Evolutionary conservation across 2,797 vertebrate genomes (phyloP).

Genomic region (Oryzias sinensis): DNA sequence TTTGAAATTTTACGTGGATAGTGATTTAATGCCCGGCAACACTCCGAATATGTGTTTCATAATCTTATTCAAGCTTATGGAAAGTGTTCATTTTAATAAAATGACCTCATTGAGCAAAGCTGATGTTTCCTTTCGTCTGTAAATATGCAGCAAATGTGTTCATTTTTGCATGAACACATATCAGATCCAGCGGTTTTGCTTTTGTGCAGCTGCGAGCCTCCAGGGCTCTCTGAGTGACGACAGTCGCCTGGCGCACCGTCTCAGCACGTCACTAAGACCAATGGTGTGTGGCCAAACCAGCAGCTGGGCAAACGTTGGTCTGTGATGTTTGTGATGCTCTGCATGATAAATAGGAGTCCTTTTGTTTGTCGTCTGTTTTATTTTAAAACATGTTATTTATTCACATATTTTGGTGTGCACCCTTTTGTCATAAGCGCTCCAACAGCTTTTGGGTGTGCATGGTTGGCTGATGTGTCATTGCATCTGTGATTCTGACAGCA

Average conservation of each 20-base stretch:
- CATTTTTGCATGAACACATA: slow-evolving; percentile 7
- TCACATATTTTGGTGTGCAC: slow-evolving; percentile 4
- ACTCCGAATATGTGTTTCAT: neutral
- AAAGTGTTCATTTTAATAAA: too few relatives aligned
- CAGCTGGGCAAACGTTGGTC: slow-evolving; percentile 30
- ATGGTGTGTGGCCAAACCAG: slow-evolving; percentile 30
- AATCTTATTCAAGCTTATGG: too few relatives aligned
- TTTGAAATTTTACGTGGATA: neutral
- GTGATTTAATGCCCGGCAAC: neutral
- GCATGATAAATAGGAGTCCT: slow-evolving; percentile 1
- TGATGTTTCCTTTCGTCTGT: neutral
- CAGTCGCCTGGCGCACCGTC: slow-evolving; percentile 48
- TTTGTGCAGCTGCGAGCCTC: slow-evolving; percentile 33
- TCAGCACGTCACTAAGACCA: slow-evolving; percentile 38
- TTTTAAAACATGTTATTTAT: too few relatives aligned
- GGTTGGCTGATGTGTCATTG: slow-evolving; percentile 21
- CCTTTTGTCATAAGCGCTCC: slow-evolving; percentile 1
- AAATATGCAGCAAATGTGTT: neutral
- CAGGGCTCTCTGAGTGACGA: slow-evolving; percentile 52
- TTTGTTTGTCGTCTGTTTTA: neutral
- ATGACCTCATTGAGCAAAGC: too few relatives aligned
- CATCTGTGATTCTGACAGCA: slow-evolving; percentile 48
- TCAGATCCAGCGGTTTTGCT: slow-evolving; percentile 30
- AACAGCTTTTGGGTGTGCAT: slow-evolving; percentile 15
- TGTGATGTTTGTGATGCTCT: slow-evolving; percentile 19